Evolutionary conservation across 92 coral and sea anemone genomes (phyloP), one percentile per base, ranked within the genome.

Genomic region (Bergia sp.): DNA sequence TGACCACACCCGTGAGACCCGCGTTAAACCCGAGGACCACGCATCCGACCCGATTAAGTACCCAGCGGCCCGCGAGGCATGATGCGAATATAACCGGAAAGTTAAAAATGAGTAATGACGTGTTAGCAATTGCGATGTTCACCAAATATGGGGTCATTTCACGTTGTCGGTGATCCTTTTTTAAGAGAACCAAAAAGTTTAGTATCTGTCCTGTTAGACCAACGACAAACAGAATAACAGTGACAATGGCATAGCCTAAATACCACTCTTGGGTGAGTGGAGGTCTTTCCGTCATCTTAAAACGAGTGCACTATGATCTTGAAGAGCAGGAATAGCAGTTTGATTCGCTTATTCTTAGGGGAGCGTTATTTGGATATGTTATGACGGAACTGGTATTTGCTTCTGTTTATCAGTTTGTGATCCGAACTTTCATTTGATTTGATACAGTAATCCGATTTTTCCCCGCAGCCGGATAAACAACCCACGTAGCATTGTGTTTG

Each of bases 71-170:
- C 58, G 85, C 53, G 5, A 77, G 5, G 23, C 91, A 82, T 12
- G 90, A 86, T 82, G 89, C 37, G 37, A 91, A 88, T 20, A 77
- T 49, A 77, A 89, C 88, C 20, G 93, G 93, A 42, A 81, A 82
- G 50, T 86, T 88, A n/a, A 84, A 71, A 16, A 49, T 42, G 6
- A 91, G 55, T 20, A 91, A 42, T 9, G 83, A 85, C 0, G 90
- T 44, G 82, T 91, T 91, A 41, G 93, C 93, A 6, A 89, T 77
- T 29, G 91, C 86, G 20, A 91, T 88, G 77, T 86, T 89, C 65
- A 85, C 72, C 2, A 91, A 78, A 42, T 76, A 91, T 0, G 93
- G 89, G 20, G 90, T 89, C 72, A 91, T 65, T n/a, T 87, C 93
- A 5, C 83, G 91, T n/a, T 89, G 79, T 67, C 85, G 73, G 37